These are phyloP conservation scores for Manis javanica DNA, from an alignment of 2,797 vertebrate species.

Conservation along the genomic window DNA sequence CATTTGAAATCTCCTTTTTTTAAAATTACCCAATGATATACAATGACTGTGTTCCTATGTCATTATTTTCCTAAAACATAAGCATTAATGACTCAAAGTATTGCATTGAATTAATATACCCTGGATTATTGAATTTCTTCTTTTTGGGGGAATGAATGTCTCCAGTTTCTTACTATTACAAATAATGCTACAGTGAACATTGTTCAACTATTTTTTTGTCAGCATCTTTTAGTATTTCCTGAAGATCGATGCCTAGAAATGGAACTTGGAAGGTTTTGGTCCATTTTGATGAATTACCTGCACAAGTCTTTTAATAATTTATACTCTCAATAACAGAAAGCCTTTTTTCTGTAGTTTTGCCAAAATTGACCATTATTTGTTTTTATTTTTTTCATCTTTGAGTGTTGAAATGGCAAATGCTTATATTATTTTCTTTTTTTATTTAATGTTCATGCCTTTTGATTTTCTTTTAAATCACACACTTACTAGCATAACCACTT, in stretches of 20 bases:
- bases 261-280: neutral
- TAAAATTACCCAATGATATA: neutral
- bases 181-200: neutral
- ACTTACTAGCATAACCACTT: neutral
- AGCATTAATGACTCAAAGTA: neutral
- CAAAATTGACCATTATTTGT: neutral
- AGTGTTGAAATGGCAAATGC: neutral
- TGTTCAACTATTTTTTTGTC: neutral
- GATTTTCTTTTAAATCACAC: neutral
- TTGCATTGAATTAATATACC: neutral
- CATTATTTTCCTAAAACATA: neutral
- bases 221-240: neutral
- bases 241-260: neutral
- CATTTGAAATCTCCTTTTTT: neutral
- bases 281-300: neutral
- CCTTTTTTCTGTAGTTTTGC: neutral
- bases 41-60: neutral
- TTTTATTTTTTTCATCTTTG: neutral
- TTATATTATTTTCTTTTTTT: neutral
- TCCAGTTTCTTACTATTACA: neutral
- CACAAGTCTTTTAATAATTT: neutral
- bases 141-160: neutral
- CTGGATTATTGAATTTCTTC: neutral
- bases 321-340: neutral
- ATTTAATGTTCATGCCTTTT: neutral